phyloP scores from a whole-genome alignment of 2,888 invertebrate genomes.

The Chymomyza procnemis region DNA sequence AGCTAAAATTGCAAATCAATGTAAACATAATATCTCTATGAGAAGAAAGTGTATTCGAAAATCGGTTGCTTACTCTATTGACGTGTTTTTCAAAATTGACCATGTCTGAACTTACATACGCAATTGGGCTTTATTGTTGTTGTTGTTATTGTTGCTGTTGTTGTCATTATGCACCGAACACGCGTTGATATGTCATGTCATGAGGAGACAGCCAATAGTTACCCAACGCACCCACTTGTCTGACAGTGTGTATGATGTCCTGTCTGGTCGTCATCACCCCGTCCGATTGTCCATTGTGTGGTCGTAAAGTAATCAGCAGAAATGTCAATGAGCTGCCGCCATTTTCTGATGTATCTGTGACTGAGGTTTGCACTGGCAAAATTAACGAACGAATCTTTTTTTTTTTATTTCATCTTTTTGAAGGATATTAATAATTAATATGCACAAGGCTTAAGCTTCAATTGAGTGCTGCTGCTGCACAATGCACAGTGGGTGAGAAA shows the following conservation, averaged over 20 bases:
- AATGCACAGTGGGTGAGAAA: background rate
- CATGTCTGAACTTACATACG: no score
- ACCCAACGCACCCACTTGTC: background rate
- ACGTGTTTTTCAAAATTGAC: no score
- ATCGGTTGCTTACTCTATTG: no score
- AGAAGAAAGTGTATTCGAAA: no score
- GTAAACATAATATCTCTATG: no score
- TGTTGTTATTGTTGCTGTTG: constrained; percentile 8
- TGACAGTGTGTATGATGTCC: constrained; percentile 3
- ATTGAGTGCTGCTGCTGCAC: background rate
- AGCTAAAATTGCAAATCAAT: no score
- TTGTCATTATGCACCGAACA: background rate
- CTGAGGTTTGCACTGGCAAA: constrained; percentile 60
- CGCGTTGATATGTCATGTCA: constrained; percentile 61
- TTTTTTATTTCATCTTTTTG: background rate
- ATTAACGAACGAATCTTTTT: background rate
- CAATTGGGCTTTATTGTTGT: constrained; percentile 4
- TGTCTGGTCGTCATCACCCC: background rate
- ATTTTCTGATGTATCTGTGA: constrained; percentile 68
- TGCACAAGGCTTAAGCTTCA: background rate
- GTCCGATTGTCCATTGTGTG: constrained; percentile 29
- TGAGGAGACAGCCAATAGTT: constrained; percentile 26
- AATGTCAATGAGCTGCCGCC: constrained; percentile 72
- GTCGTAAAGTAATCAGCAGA: constrained; percentile 73
- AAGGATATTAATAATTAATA: background rate